phyloP scores from a whole-genome alignment of 1,140 invertebrate genomes.

The Branchinecta lindahli region DNA sequence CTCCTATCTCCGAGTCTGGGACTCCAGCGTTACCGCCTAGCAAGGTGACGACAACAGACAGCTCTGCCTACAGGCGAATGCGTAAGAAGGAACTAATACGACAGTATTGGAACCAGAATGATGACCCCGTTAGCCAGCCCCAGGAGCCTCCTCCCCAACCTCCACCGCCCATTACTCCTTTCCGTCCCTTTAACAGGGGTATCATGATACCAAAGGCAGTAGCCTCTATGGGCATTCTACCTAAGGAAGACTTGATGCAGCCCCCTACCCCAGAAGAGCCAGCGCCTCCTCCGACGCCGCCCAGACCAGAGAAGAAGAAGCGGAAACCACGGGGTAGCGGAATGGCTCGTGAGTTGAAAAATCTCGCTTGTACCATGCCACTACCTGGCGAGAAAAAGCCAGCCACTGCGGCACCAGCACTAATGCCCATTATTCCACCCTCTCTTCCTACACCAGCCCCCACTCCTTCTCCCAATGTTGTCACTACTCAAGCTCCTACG shows the following conservation, averaged over 20 bases:
- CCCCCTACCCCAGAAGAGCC: slow-evolving; percentile 53
- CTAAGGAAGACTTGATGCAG: slow-evolving; percentile 27
- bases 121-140: slow-evolving; percentile 43
- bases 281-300: slow-evolving; percentile 18
- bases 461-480: slow-evolving; percentile 11
- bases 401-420: slow-evolving; percentile 17
- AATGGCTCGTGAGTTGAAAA: slow-evolving; percentile 24
- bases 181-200: slow-evolving; percentile 40
- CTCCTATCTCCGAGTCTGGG: slow-evolving; percentile 19
- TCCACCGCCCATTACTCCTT: neutral
- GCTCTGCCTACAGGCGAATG: slow-evolving; percentile 62
- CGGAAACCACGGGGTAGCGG: slow-evolving; percentile 27
- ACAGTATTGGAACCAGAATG: slow-evolving; percentile 69
- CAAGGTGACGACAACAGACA: slow-evolving; percentile 33
- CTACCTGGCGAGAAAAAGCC: slow-evolving; percentile 20
- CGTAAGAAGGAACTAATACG: slow-evolving; percentile 70
- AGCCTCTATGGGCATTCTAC: slow-evolving; percentile 49
- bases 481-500: neutral
- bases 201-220: slow-evolving; percentile 73
- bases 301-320: slow-evolving; percentile 23
- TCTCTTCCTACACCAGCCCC: slow-evolving; percentile 14
- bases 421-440: neutral
- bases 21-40: slow-evolving; percentile 32
- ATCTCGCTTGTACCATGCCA: slow-evolving; percentile 23
- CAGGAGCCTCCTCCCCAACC: slow-evolving; percentile 9